phyloP scores from a whole-genome alignment of 2,113 vertebrate genomes.

The Deroptyus accipitrinus region DNA sequence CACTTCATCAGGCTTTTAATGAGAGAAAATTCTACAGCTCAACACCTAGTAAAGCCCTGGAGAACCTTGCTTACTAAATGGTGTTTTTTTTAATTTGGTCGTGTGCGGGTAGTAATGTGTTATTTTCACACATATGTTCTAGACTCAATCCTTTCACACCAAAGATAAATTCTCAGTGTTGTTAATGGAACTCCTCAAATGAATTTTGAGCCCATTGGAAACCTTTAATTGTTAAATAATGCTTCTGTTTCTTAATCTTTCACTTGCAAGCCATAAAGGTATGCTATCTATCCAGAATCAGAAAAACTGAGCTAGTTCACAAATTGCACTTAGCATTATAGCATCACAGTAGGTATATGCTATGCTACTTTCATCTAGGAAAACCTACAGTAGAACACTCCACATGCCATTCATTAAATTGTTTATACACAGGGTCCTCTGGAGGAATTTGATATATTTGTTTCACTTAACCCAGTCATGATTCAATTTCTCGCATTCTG shows the following conservation, averaged over 20 bases:
- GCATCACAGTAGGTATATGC: not conserved
- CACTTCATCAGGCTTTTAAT: not conserved
- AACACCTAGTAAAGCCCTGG: not conserved
- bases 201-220: not conserved
- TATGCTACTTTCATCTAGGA: not conserved
- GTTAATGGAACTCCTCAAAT: not conserved
- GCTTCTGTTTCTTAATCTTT: not conserved
- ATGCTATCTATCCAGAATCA: not conserved
- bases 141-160: not conserved
- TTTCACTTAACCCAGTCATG: slow-evolving; percentile 49
- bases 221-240: not conserved
- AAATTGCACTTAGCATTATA: not conserved
- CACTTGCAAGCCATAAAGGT: not conserved
- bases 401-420: slow-evolving; percentile 10
- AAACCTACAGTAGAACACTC: not conserved
- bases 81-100: not conserved
- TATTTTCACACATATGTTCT: not conserved
- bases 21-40: not conserved
- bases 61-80: not conserved
- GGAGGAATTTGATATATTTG: slow-evolving; percentile 36
- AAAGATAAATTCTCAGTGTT: not conserved
- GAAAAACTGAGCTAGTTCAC: not conserved
- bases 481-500: slow-evolving; percentile 67
- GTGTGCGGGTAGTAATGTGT: not conserved
- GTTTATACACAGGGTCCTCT: slow-evolving; percentile 15